phyloP scores from a whole-genome alignment of 2,113 vertebrate genomes.

The Pteronura brasiliensis region DNA sequence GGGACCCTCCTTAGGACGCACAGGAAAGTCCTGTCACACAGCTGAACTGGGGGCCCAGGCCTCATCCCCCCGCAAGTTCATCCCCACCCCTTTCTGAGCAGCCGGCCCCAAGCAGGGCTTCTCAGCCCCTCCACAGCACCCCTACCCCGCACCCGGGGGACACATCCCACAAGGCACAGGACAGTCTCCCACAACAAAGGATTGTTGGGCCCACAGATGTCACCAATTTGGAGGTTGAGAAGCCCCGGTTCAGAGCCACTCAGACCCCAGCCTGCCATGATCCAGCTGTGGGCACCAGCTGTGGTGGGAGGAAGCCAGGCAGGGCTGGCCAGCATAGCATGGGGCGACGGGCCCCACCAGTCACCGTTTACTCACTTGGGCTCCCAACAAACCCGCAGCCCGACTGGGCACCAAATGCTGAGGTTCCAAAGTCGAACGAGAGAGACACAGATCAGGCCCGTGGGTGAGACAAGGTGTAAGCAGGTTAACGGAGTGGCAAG shows the following conservation, averaged over 20 bases:
- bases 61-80: not conserved
- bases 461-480: not conserved
- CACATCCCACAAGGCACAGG: not conserved
- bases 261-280: accelerated
- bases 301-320: not conserved
- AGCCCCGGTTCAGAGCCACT: not conserved
- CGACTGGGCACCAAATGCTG: not conserved
- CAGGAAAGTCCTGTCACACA: not conserved
- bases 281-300: not conserved
- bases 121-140: not conserved
- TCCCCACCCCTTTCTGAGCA: not conserved
- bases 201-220: accelerated
- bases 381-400: not conserved
- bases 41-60: not conserved
- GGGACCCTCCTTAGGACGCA: accelerated
- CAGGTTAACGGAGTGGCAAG: not conserved
- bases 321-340: not conserved
- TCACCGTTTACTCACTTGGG: no score
- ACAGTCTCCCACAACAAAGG: not conserved
- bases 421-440: accelerated
- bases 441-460: not conserved
- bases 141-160: no score
- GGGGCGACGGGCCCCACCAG: no score
- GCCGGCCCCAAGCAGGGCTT: not conserved
- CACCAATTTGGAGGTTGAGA: not conserved